Evolutionary conservation across 2,113 vertebrate species (phyloP), one percentile per base, ranked within the genome.

Genomic region (Bubo bubo): DNA sequence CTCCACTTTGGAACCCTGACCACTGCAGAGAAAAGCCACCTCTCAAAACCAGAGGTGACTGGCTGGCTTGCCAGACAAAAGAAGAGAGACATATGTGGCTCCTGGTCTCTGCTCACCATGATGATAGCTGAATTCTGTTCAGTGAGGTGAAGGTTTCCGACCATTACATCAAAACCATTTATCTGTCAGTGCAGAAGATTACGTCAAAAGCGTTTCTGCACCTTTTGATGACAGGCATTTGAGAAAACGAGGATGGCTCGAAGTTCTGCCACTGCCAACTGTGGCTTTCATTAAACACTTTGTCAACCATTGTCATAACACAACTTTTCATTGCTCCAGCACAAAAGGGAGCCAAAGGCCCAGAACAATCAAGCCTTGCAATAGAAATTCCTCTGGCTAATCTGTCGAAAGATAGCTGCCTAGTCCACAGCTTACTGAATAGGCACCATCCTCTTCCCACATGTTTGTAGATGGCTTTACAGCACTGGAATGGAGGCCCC

Each of bases 381-480:
- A 68, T 21, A 97, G 98, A 98, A 98, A 98, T 98, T 96, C 98
- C 98, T 98, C 98, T 94, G 96, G 95, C 92, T 98, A 98, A 98
- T 98, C 98, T 98, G 98, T 97, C 59, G 97, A 99, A 98, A 99
- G 98, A 98, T 97, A 98, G 96, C 97, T 75, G 81, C 96, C 97
- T 94, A n/a, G 98, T 98, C 98, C 88, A 55, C 98, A 96, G 70
- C 96, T 82, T 39, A 58, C 95, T 97, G 95, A 98, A 97, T 93
- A 97, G 96, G 80, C 85, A 88, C 77, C 94, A 82, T 59, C 91
- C 97, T 97, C 91, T 95, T 90, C 93, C 96, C 89, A 87, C 94
- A 94, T 91, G 89, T 92, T 53, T 96, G 90, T 73, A 12, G 97
- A 60, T 63, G 92, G 91, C 77, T 97, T 97, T 90, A 90, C 76